Percentiles rank a stretch among this genome's conserved stretches.
Conservation (phyloP, 1,140 invertebrate genomes). For the Penaeus japonicus region DNA sequence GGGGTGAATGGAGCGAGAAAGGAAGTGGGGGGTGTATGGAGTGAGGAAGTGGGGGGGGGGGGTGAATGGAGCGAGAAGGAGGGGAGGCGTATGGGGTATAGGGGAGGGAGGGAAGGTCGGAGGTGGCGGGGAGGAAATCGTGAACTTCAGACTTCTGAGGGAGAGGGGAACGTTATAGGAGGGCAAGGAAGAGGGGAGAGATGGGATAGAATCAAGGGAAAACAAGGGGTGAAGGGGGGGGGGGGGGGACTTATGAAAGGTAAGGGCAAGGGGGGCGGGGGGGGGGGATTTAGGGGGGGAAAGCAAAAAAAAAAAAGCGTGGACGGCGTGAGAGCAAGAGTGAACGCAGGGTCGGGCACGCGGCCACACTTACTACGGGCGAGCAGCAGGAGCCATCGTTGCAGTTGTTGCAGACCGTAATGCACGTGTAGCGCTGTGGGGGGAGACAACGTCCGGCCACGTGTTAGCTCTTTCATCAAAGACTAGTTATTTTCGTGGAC, state of each 20-base stretch:
- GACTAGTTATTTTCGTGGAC: too few species aligned
- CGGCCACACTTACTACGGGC: slow-evolving; percentile 37
- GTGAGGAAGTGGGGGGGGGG: neutral
- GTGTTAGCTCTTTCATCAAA: too few species aligned
- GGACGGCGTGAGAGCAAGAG: neutral
- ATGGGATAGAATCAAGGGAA: too few species aligned
- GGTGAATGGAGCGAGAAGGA: neutral
- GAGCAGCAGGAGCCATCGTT: slow-evolving; percentile 38
- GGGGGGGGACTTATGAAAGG: neutral
- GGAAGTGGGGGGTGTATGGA: neutral
- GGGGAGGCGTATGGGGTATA: neutral
- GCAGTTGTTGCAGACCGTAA: slow-evolving; percentile 41
- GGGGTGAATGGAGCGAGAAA: neutral
- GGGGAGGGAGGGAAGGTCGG: neutral
- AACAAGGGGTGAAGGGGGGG: neutral
- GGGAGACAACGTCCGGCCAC: neutral
- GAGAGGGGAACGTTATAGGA: neutral
- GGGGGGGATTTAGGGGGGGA: neutral
- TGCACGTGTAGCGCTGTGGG: slow-evolving; percentile 40
- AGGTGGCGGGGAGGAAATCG: neutral
- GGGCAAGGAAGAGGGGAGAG: too few species aligned
- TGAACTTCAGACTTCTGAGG: too few species aligned
- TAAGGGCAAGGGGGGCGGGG: neutral
- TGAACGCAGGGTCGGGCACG: neutral
- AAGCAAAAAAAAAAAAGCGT: too few species aligned